A percentile compares a stretch with the other conserved stretches of the same genome.
Conservation (phyloP, 1,140 invertebrate species). For the Drosophila jambulina region DNA sequence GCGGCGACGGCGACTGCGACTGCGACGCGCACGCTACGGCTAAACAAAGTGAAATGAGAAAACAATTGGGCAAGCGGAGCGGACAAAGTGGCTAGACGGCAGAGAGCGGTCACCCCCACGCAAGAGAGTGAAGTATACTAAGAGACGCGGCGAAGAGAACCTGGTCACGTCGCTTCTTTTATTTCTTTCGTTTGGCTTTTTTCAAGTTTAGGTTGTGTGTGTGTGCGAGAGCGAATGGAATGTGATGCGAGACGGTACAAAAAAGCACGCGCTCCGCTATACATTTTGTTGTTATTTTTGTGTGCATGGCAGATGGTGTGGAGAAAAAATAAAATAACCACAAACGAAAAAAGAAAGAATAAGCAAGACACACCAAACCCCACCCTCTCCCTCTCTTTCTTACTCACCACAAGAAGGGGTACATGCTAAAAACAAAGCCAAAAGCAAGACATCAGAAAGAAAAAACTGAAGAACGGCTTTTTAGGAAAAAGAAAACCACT, state of each 20-base stretch:
- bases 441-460: slow-evolving; percentile 61
- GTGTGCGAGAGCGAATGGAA: slow-evolving; percentile 41
- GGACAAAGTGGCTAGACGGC: slow-evolving; percentile 58
- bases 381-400: slow-evolving; percentile 37
- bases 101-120: slow-evolving; percentile 10
- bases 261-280: slow-evolving; percentile 50
- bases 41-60: slow-evolving; percentile 77
- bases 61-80: slow-evolving; percentile 40
- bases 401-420: slow-evolving; percentile 51
- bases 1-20: slow-evolving; percentile 45
- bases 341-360: slow-evolving; percentile 29
- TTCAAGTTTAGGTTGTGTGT: slow-evolving; percentile 19
- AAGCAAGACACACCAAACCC: slow-evolving; percentile 32
- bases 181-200: slow-evolving; percentile 11
- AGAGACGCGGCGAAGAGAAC: slow-evolving; percentile 23
- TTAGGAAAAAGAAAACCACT: slow-evolving; percentile 8
- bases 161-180: slow-evolving; percentile 24
- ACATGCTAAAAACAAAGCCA: slow-evolving; percentile 77
- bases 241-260: slow-evolving; percentile 31
- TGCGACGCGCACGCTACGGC: slow-evolving; percentile 75
- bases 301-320: slow-evolving; percentile 48
- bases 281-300: slow-evolving; percentile 41
- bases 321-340: slow-evolving; percentile 31
- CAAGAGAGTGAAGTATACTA: not conserved
- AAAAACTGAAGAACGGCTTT: slow-evolving; percentile 59